Evolutionary conservation across 2,888 invertebrate species (phyloP), one percentile per base, ranked within the genome.

Genomic region (Acleris sparsana): DNA sequence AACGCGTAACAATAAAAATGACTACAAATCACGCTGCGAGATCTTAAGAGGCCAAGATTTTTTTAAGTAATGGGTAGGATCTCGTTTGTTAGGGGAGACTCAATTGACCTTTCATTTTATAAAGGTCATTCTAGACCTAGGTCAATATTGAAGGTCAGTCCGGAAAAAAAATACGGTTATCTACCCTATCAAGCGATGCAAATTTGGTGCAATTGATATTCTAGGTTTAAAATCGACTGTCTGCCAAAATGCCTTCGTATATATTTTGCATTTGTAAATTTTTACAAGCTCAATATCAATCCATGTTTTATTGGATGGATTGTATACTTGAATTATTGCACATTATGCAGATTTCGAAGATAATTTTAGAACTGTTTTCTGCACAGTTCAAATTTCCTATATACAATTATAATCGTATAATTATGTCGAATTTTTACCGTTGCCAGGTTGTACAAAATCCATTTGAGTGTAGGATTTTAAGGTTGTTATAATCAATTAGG

Each of bases 361-460:
- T 33, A 20, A 46, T 52, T 11, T 44, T 11, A 3, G 17, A 44
- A 49, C 58, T 53, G 48, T 48, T 3, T 6, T 39, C 39, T 29
- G 43, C 20, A 1, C 11, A 60, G 58, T 49, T 64, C 53, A 2
- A 6, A 43, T 55, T n/a, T 53, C 48, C 39, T 53, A 57, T 63
- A 56, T 44, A 57, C 49, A 53, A 43, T 17, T 49, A 25, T 60
- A 51, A 56, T 55, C 49, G 53, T 33, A 0, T 33, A 46, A 48
- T n/a, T 63, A 53, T 53, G 51, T 63, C 39, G 49, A 59, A 20
- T 59, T 58, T 29, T 51, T 58, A 17, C 52, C 13, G 60, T 61
- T 44, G 55, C 59, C 53, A 17, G 55, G 49, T 39, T 65, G 65
- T 65, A 65, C 65, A 65, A 65, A 64, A 56, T 51, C 51, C 33